Conservation (phyloP, 2,888 invertebrate species). For the Prosopocoilus inquinatus region DNA sequence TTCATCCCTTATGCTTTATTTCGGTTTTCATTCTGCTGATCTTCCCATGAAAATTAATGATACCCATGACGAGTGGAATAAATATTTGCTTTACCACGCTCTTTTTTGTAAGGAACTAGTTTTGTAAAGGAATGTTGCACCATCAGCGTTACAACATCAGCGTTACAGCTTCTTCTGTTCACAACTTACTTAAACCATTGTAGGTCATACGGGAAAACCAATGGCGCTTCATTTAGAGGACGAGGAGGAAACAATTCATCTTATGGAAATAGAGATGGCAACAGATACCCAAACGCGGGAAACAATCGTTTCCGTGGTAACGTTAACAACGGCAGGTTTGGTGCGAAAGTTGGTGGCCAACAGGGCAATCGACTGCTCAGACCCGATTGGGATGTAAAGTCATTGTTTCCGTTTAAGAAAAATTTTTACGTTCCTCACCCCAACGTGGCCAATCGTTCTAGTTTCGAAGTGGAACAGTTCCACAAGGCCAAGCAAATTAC, state of each 20-base stretch:
- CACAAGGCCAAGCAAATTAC: conserved; percentile 81
- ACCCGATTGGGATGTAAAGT: conserved; percentile 83
- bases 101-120: too few species aligned
- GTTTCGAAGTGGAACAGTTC: conserved; percentile 74
- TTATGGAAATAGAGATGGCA: conserved; percentile 28
- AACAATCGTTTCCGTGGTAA: conserved; percentile 36
- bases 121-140: too few species aligned
- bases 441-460: conserved; percentile 65
- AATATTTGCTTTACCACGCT: too few species aligned
- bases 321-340: conserved; percentile 45
- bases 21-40: too few species aligned
- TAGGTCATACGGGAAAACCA: conserved; percentile 20
- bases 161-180: too few species aligned
- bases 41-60: too few species aligned
- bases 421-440: conserved; percentile 88
- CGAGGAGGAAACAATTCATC: conserved; percentile 17
- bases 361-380: conserved; percentile 69
- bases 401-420: conserved; percentile 85
- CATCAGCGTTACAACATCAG: too few species aligned
- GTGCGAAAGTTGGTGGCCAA: conserved; percentile 66
- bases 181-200: too few species aligned
- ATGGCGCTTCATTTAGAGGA: conserved; percentile 19
- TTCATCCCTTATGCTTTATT: too few species aligned
- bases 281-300: conserved; percentile 49
- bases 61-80: too few species aligned